These are phyloP conservation scores for Goniozus legneri DNA, from an alignment of 1,140 invertebrate species.

Conservation along the genomic window DNA sequence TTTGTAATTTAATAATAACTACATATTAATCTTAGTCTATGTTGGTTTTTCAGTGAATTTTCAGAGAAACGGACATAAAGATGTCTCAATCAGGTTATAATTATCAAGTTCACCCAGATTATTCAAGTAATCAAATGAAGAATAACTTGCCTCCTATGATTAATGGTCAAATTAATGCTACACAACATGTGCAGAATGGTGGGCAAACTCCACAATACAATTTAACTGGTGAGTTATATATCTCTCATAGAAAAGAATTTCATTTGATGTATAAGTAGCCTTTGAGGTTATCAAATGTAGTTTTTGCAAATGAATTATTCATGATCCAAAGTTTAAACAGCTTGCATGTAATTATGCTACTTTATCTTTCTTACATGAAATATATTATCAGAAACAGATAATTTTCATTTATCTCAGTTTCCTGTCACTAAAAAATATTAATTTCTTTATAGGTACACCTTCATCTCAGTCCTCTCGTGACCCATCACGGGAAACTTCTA, in stretches of 20 bases:
- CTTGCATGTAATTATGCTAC: too few relatives aligned
- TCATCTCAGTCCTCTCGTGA: slow-evolving; percentile 47
- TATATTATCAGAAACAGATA: too few relatives aligned
- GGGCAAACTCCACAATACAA: slow-evolving; percentile 37
- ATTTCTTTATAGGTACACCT: slow-evolving; percentile 37
- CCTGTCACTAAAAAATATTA: too few relatives aligned
- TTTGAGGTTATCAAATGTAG: too few relatives aligned
- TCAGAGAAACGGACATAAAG: slow-evolving; percentile 17
- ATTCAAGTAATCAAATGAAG: slow-evolving; percentile 26
- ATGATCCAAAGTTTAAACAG: too few relatives aligned
- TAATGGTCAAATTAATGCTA: slow-evolving; percentile 35
- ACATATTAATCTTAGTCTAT: neutral
- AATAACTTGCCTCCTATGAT: slow-evolving; percentile 26
- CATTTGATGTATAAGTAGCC: too few relatives aligned
- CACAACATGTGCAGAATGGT: slow-evolving; percentile 42
- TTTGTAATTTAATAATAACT: neutral
- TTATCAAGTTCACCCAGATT: slow-evolving; percentile 31
- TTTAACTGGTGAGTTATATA: slow-evolving; percentile 39
- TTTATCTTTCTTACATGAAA: too few relatives aligned
- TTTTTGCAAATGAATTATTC: too few relatives aligned
- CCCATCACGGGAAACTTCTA: slow-evolving; percentile 43
- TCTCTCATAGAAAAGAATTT: neutral
- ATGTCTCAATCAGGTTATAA: slow-evolving; percentile 44
- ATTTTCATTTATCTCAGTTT: too few relatives aligned
- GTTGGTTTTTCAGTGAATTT: slow-evolving; percentile 28